Evolutionary conservation across 2,888 invertebrate genomes (phyloP), one percentile per base, ranked within the genome.

Genomic region (Clepsis dumicolana): DNA sequence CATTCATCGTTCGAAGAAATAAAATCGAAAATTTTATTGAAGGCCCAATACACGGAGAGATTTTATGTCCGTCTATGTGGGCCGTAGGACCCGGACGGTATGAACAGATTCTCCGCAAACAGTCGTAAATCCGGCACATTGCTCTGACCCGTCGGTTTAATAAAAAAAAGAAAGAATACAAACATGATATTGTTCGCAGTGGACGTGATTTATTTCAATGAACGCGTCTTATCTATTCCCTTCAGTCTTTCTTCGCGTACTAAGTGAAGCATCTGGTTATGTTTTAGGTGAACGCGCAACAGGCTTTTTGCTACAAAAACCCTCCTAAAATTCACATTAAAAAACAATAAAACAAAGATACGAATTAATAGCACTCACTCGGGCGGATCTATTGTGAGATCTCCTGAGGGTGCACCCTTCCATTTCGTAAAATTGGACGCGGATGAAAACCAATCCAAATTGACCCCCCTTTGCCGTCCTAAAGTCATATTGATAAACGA

Each of bases 301-400:
- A 68, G 64, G 44, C 63, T 59, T 53, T 64, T 64, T 68, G 32
- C 14, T 27, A 29, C 63, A 44, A 35, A 67, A 63, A 59, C 64
- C 63, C 41, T 64, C 85, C 88, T 89, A 87, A 85, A 80, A 86
- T 89, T 91, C 90, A 88, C 88, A 89, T 85, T 80, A 84, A 85
- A n/a, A 86, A 88, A 90, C 89, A 90, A 89, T 90, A 90, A 91
- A 91, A 91, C 91, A 91, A 92, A 91, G 91, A 91, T 90, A 87
- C 85, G 91, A 90, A 91, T 92, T 93, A 92, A 92, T 92, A 90
- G 89, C 81, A 82, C 88, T 89, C 90, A 90, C 91, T 91, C 88
- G 83, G 82, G 83, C 87, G 86, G 89, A 90, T 87, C 91, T 87
- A 90, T 91, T 91, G 89, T 90, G 89, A 88, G 84, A 85, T 90